These are phyloP conservation scores for Chaetophractus vellerosus DNA, from an alignment of 2,797 vertebrate genomes.

Conservation along the genomic window DNA sequence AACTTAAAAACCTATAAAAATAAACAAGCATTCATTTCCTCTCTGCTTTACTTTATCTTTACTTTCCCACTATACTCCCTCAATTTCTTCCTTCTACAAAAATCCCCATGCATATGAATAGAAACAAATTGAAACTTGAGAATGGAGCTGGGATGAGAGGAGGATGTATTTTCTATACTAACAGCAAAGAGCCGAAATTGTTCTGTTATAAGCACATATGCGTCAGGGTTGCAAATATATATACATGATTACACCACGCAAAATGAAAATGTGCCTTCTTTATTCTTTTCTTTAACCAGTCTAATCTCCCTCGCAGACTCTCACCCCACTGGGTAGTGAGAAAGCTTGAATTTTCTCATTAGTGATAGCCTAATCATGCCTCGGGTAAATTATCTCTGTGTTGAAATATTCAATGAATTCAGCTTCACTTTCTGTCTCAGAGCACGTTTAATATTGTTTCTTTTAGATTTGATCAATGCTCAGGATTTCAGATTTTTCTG, in stretches of 20 bases:
- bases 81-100: conserved; percentile 5
- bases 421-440: background rate
- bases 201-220: background rate
- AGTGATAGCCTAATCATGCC: background rate
- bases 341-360: background rate
- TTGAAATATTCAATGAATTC: background rate
- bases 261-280: background rate
- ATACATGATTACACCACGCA: background rate
- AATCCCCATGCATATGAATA: background rate
- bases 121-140: background rate
- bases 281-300: background rate
- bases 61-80: background rate
- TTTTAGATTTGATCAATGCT: background rate
- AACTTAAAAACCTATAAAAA: background rate
- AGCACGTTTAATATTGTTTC: background rate
- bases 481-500: background rate
- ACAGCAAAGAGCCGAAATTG: conserved; percentile 17
- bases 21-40: conserved; percentile 25
- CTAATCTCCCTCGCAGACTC: background rate
- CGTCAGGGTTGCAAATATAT: background rate
- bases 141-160: background rate
- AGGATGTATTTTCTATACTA: background rate
- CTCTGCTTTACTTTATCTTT: background rate
- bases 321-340: background rate
- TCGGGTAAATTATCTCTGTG: background rate